Base-by-base conservation (phyloP, 2,888 invertebrate genomes). In the Cantharis nigra region DNA sequence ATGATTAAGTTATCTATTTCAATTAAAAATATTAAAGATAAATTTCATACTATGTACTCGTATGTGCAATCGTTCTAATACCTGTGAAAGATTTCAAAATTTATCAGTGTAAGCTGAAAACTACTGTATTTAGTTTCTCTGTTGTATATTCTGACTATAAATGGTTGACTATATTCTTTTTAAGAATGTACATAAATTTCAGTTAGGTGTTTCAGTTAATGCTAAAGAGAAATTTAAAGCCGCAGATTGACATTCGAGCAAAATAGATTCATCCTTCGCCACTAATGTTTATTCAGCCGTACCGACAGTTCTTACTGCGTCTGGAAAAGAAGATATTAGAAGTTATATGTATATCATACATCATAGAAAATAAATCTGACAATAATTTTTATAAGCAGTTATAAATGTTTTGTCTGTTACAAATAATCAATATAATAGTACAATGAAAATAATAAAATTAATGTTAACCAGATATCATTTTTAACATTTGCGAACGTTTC, bases 261-360 rank as follows among this genome's bases (percentile, higher is more conserved):
- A 82, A 83, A 83, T 83, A 83, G 83, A 83, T 83, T 83, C 83
- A 84, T 84, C 84, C 84, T 83, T 82, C 83, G 81, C 79, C 81
- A 72, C 75, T 80, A 78, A 81, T 84, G 84, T 84, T 84, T 84
- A 82, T 84, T 84, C 84, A 84, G 84, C 84, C 84, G 84, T 83
- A 82, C 74, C 75, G 74, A 72, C 76, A 75, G 65, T 26, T 23
- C 26, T 26, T 23, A n/a, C 65, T 67, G 13, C 65, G 65, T 67
- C 65, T 67, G 65, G 65, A 67, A 67, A 16, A 67, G 65, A 67
- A 67, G 65, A 67, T 67, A 67, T 67, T 67, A 23, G 65, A 67
- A 65, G 23, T 65, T 23, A 23, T 23, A 23, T 18, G 28, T 10
- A 30, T 10, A 28, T 10, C 0, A 33, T 65, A 20, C 18, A 65